Evolutionary conservation across 1,140 invertebrate species (phyloP), one percentile per base, ranked within the genome.

Genomic region (Tetragnatha versicolor): DNA sequence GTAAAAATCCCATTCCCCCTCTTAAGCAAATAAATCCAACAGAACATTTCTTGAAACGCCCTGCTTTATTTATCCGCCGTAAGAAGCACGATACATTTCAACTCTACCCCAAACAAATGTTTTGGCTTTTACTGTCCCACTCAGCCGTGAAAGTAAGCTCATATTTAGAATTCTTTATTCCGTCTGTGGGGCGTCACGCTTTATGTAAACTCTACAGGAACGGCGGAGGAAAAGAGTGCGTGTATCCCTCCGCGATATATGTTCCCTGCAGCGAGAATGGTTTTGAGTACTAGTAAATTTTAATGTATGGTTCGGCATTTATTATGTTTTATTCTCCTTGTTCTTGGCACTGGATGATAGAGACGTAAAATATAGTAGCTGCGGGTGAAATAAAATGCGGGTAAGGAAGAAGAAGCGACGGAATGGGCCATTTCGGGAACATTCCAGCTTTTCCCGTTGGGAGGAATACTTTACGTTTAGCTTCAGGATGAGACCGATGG

Each of bases 101-200:
- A 63, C 60, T 63, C 63, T 29, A 53, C 12, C 9, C 12, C 20
- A 66, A 29, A 49, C 63, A 66, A 66, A 66, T 66, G 63, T 66
- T 66, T 66, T 47, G 42, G 63, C 63, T 66, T 66, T 66, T 66
- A 66, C 63, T 49, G 25, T 45, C 63, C 63, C 27, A 49, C 42
- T 49, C 63, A 29, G 3, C 12, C 63, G 14, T 47, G 42, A 66
- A 66, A 47, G 27, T 66, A 49, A 66, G 42, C 63, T 66, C 63
- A 66, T 66, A 66, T 66, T 66, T 47, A 49, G 63, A 49, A 47
- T 31, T 39, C 63, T 66, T 66, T 66, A 66, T 66, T 66, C 49
- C 42, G 31, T 25, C n/a, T 20, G 45, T 37, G 27, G 12, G 42
- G 42, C 63, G 39, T 66, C 42, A 49, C 42, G 63, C 39, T 66